Percentiles rank a stretch among this genome's conserved stretches.
These are phyloP conservation scores for Lysandra bellargus DNA, from an alignment of 2,888 invertebrate species.

Conservation along the genomic window DNA sequence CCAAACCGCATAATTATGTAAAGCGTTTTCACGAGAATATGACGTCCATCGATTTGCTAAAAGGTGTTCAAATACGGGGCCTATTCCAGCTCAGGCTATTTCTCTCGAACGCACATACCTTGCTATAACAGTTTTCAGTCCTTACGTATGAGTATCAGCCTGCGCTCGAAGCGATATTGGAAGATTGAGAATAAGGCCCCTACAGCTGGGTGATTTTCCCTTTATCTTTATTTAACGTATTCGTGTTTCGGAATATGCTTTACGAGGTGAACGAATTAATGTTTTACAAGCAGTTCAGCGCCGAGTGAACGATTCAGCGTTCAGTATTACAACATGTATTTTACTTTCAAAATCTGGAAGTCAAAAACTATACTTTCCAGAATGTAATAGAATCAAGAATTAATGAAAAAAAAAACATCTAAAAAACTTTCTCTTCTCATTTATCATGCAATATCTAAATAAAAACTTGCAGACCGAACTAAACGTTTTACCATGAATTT, in stretches of 20 bases:
- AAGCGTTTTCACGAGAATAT: neutral
- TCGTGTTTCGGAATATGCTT: constrained; percentile 11
- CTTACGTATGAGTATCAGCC: neutral
- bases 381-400: neutral
- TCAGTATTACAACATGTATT: neutral
- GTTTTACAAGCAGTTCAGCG: neutral
- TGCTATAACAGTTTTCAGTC: too few species aligned
- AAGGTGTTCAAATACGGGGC: constrained; percentile 5
- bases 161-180: neutral
- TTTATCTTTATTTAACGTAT: constrained; percentile 28
- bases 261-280: neutral
- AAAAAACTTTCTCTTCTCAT: neutral
- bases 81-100: neutral
- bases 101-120: neutral
- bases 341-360: neutral
- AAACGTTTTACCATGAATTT: neutral
- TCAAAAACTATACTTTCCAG: neutral
- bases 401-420: neutral
- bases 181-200: neutral
- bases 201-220: constrained; percentile 3
- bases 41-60: constrained; percentile 27
- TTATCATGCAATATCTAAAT: neutral
- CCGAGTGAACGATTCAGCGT: neutral
- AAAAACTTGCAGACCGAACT: neutral
- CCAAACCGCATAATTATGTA: constrained; percentile 6